Percentiles rank a stretch among this genome's conserved stretches.
Evolutionary conservation across 2,113 vertebrate species (phyloP).

Genomic region (Megatriorchis doriae): DNA sequence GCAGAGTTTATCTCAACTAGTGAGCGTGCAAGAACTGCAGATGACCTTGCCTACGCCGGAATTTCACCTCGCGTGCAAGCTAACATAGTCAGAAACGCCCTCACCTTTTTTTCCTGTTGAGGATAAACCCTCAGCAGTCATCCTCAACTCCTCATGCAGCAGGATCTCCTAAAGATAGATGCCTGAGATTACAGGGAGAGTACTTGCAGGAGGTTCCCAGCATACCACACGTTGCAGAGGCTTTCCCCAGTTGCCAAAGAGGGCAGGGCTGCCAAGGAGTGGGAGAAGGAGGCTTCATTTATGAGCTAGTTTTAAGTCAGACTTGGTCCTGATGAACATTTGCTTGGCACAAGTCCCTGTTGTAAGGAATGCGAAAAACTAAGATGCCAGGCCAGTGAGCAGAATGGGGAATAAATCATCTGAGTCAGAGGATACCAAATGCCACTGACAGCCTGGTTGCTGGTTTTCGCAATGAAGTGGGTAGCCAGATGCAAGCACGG

Average conservation of each 20-base stretch:
- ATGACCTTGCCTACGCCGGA: not conserved
- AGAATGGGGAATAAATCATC: not conserved
- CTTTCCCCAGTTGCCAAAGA: conserved; percentile 13
- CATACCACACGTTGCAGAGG: not conserved
- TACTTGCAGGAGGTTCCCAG: conserved; percentile 12
- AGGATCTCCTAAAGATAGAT: not conserved
- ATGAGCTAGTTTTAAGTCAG: not conserved
- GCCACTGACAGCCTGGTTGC: not conserved
- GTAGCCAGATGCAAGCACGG: not conserved
- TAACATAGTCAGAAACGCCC: not conserved
- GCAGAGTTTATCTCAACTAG: not conserved
- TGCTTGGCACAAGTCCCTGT: not conserved
- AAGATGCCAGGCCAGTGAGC: not conserved
- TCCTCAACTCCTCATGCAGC: not conserved
- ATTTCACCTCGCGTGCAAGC: not conserved
- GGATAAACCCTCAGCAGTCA: not conserved
- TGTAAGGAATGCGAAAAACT: not conserved
- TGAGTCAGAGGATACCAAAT: not conserved
- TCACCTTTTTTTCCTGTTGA: not conserved
- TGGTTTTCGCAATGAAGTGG: not conserved
- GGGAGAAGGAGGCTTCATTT: not conserved
- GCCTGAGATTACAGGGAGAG: not conserved
- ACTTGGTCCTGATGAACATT: not conserved
- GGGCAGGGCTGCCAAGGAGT: not conserved
- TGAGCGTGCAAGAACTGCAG: not conserved